Evolutionary conservation across 2,797 vertebrate species (phyloP).

Genomic region (Lophius americanus): DNA sequence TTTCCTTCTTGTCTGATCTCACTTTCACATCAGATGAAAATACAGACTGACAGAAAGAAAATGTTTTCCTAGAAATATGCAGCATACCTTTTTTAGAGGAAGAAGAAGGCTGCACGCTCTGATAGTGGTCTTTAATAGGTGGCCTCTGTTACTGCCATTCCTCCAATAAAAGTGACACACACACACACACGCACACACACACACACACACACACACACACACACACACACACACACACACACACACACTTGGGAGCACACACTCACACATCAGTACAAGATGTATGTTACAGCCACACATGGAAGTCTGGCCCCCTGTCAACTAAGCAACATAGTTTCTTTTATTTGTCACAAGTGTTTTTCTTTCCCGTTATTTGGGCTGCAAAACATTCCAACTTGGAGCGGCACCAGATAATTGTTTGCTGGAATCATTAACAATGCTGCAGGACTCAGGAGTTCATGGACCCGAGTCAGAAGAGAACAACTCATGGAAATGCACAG

Average conservation of each 20-base stretch:
- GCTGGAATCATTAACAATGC: conserved; percentile 65
- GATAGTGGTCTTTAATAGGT: conserved; percentile 43
- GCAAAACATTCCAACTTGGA: conserved; percentile 68
- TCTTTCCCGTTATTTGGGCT: conserved; percentile 62
- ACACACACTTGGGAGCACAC: conserved; percentile 71
- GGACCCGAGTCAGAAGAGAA: conserved; percentile 52
- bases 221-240: conserved; percentile 63
- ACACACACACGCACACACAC: conserved; percentile 68
- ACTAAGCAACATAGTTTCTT: conserved; percentile 60
- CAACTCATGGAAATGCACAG: conserved; percentile 60
- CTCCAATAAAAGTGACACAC: conserved; percentile 22
- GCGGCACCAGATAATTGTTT: conserved; percentile 74
- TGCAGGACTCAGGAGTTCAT: conserved; percentile 63
- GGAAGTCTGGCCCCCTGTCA: conserved; percentile 70
- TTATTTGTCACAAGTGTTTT: conserved; percentile 61
- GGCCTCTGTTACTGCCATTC: conserved; percentile 48
- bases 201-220: conserved; percentile 68
- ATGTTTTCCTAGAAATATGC: conserved; percentile 10
- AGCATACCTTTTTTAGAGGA: conserved; percentile 16
- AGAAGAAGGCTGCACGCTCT: conserved; percentile 52
- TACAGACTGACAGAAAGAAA: conserved; percentile 12
- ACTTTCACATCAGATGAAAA: neutral
- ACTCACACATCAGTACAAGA: conserved; percentile 56
- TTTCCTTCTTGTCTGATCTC: neutral
- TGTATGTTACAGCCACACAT: conserved; percentile 59